These are phyloP conservation scores for Aethes cnicana DNA, from an alignment of 2,888 invertebrate genomes.

Conservation along the genomic window DNA sequence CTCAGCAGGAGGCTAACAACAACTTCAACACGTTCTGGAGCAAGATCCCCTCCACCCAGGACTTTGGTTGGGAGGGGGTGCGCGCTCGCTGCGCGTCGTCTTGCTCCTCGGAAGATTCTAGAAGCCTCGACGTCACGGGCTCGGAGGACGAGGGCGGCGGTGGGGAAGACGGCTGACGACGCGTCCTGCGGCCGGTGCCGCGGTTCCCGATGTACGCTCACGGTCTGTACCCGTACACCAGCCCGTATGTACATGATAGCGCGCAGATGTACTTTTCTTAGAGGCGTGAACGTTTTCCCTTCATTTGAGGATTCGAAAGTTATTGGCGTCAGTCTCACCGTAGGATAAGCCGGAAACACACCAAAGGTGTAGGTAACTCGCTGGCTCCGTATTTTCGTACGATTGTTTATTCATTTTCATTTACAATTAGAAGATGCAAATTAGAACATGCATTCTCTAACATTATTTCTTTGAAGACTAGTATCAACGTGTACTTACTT, in stretches of 20 bases:
- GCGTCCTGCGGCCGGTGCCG: slow-evolving; percentile 79
- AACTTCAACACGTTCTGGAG: slow-evolving; percentile 77
- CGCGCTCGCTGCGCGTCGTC: slow-evolving; percentile 62
- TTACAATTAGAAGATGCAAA: too few species aligned
- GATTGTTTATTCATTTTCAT: too few species aligned
- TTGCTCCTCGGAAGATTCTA: slow-evolving; percentile 74
- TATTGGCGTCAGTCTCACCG: too few species aligned
- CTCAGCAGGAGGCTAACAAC: slow-evolving; percentile 62
- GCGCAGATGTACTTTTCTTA: slow-evolving; percentile 67
- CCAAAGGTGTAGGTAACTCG: too few species aligned
- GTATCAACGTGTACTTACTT: too few species aligned
- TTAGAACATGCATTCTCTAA: too few species aligned
- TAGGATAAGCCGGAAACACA: too few species aligned
- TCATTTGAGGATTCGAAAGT: slow-evolving; percentile 20
- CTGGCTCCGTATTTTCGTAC: too few species aligned
- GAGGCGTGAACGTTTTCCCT: too few species aligned
- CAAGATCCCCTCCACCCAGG: slow-evolving; percentile 67
- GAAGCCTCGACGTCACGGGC: slow-evolving; percentile 78
- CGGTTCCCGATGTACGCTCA: slow-evolving; percentile 66
- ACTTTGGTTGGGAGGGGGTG: slow-evolving; percentile 64
- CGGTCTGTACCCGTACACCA: slow-evolving; percentile 54
- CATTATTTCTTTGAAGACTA: too few species aligned
- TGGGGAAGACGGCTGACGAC: slow-evolving; percentile 67
- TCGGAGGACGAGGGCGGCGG: slow-evolving; percentile 76
- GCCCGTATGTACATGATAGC: slow-evolving; percentile 57